Percentiles rank a stretch among this genome's conserved stretches.
These are phyloP conservation scores for Mamestra configurata DNA, from an alignment of 1,140 invertebrate genomes.

Conservation along the genomic window DNA sequence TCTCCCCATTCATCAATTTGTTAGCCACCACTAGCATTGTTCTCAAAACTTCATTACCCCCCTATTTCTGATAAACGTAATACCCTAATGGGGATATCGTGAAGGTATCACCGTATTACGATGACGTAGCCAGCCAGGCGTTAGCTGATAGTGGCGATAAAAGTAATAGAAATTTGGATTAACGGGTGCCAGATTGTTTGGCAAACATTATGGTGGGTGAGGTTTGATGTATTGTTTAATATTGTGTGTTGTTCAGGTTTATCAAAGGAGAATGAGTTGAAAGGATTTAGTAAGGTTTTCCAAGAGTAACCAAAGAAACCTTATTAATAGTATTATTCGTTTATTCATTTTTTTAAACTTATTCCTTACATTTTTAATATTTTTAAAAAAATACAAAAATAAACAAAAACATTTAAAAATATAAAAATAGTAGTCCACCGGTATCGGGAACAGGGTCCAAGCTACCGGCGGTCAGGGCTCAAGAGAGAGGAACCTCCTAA, in stretches of 20 bases:
- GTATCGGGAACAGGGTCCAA: no score
- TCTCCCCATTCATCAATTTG: constrained; percentile 12
- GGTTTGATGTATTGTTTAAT: not conserved
- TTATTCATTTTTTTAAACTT: no score
- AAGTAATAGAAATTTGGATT: constrained; percentile 46
- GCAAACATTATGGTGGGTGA: constrained; percentile 2
- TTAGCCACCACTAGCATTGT: constrained; percentile 3
- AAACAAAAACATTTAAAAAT: no score
- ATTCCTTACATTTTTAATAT: no score
- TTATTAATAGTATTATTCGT: no score
- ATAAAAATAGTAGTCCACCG: no score
- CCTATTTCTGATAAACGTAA: not conserved
- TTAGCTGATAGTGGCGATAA: constrained; percentile 44
- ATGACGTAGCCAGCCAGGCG: constrained; percentile 39
- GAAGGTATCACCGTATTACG: not conserved
- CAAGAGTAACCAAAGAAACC: no score
- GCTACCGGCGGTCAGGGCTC: no score
- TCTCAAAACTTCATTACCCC: not conserved
- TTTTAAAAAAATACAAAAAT: no score
- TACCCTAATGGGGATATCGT: not conserved
- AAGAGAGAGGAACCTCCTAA: no score
- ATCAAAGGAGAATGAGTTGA: no score
- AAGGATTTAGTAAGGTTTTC: no score
- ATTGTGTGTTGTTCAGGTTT: not conserved
- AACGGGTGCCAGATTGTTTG: constrained; percentile 25